Evolutionary conservation across 2,113 vertebrate genomes (phyloP).

Genomic region (Suncus etruscus): DNA sequence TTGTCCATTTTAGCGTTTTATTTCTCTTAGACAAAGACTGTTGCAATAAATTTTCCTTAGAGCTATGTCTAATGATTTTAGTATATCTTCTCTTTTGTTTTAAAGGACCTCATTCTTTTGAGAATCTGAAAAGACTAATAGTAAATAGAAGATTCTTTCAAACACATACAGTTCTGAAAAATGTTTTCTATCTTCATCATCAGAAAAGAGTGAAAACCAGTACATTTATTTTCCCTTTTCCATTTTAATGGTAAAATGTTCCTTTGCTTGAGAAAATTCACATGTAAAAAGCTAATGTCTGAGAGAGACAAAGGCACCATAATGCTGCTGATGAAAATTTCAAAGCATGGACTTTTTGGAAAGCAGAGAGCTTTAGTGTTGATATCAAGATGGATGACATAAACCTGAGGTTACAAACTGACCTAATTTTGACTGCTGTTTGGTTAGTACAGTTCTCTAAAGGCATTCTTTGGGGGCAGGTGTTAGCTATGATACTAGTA

Average conservation of each 20-base stretch:
- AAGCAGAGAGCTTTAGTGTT: neutral
- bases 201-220: slow-evolving; percentile 20
- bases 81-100: slow-evolving; percentile 55
- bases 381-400: neutral
- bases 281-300: neutral
- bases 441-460: neutral
- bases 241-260: slow-evolving; percentile 19
- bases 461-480: neutral
- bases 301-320: neutral
- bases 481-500: neutral
- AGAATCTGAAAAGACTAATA: slow-evolving; percentile 15
- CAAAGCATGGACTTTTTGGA: neutral
- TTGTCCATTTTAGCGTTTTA: slow-evolving; percentile 59
- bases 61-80: slow-evolving; percentile 64
- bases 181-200: neutral
- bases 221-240: neutral
- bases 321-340: neutral
- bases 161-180: slow-evolving; percentile 32
- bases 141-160: slow-evolving; percentile 61
- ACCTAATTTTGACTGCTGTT: neutral
- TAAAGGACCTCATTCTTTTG: slow-evolving; percentile 49
- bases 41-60: slow-evolving; percentile 64
- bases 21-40: slow-evolving; percentile 53
- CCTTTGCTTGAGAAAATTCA: neutral
- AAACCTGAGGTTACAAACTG: neutral